Evolutionary conservation across 2,113 vertebrate genomes (phyloP).

Genomic region (Picathartes gymnocephalus): DNA sequence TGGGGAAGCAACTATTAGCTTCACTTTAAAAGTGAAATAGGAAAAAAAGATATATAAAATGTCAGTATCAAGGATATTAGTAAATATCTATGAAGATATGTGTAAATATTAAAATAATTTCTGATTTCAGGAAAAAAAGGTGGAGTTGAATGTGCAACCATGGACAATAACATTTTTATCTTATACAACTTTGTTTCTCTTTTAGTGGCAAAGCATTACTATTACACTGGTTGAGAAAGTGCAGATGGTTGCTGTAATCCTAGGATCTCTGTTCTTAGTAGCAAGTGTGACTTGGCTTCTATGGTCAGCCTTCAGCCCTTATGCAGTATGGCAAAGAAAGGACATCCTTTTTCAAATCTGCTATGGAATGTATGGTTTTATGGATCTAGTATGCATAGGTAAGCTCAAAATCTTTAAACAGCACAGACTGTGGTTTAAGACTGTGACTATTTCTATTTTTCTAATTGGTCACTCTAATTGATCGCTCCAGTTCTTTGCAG

Average conservation of each 20-base stretch:
- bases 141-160: constrained; percentile 50
- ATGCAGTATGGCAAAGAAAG: constrained; percentile 91
- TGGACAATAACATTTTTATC: constrained; percentile 56
- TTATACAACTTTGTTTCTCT: constrained; percentile 75
- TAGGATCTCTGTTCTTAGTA: constrained; percentile 93
- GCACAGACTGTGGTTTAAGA: constrained; percentile 46
- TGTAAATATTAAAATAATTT: constrained; percentile 40
- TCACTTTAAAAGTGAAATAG: constrained; percentile 1
- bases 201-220: constrained; percentile 94
- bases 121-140: constrained; percentile 31
- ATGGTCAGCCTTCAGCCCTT: constrained; percentile 93
- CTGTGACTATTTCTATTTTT: constrained; percentile 36
- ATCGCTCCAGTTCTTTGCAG: constrained; percentile 43
- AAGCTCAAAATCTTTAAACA: constrained; percentile 68
- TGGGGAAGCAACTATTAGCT: background rate
- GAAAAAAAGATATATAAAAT: background rate
- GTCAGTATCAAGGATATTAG: background rate
- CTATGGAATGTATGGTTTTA: constrained; percentile 98
- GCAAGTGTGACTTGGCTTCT: constrained; percentile 94
- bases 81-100: constrained; percentile 5
- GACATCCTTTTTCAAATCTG: constrained; percentile 96
- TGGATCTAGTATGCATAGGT: constrained; percentile 96
- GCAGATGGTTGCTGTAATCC: constrained; percentile 93
- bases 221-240: constrained; percentile 98
- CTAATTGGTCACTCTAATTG: constrained; percentile 13